phyloP scores from a whole-genome alignment of 1,140 invertebrate species.

The Oedothorax gibbosus region DNA sequence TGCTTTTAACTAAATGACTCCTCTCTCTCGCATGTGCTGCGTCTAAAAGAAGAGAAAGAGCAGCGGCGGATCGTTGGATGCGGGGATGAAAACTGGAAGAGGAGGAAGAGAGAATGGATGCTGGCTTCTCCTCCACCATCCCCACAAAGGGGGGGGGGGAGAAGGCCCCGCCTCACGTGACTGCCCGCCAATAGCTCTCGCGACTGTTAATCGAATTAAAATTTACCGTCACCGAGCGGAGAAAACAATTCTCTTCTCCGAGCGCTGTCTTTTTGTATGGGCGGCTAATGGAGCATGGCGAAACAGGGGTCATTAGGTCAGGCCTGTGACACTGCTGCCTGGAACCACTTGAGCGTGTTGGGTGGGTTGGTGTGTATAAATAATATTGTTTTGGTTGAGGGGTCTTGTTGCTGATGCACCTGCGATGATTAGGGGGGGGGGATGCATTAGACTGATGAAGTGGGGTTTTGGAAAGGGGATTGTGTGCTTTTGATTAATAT shows the following conservation, averaged over 20 bases:
- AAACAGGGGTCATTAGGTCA: slow-evolving; percentile 60
- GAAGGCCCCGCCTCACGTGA: slow-evolving; percentile 53
- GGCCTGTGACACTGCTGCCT: slow-evolving; percentile 41
- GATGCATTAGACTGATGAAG: neutral
- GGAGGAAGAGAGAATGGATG: slow-evolving; percentile 56
- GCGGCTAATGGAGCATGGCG: slow-evolving; percentile 56
- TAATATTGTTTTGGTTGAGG: slow-evolving; percentile 20
- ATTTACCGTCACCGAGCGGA: slow-evolving; percentile 59
- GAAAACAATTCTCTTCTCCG: slow-evolving; percentile 48
- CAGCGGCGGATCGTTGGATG: slow-evolving; percentile 40
- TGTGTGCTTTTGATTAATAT: too few relatives aligned
- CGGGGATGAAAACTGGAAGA: slow-evolving; percentile 43
- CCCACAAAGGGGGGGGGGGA: neutral
- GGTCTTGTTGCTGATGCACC: neutral
- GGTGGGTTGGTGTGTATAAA: slow-evolving; percentile 21
- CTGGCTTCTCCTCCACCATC: slow-evolving; percentile 22
- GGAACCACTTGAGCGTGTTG: slow-evolving; percentile 43
- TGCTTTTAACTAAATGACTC: slow-evolving; percentile 57
- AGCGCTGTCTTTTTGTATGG: neutral
- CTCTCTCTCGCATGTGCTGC: slow-evolving; percentile 10
- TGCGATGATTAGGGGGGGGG: neutral
- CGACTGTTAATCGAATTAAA: slow-evolving; percentile 62
- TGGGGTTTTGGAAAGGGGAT: too few relatives aligned
- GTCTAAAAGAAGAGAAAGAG: neutral
- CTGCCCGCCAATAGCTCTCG: slow-evolving; percentile 59